A percentile compares a stretch with the other conserved stretches of the same genome.
Conservation (phyloP, 2,888 invertebrate genomes). For the Magallana nippona region DNA sequence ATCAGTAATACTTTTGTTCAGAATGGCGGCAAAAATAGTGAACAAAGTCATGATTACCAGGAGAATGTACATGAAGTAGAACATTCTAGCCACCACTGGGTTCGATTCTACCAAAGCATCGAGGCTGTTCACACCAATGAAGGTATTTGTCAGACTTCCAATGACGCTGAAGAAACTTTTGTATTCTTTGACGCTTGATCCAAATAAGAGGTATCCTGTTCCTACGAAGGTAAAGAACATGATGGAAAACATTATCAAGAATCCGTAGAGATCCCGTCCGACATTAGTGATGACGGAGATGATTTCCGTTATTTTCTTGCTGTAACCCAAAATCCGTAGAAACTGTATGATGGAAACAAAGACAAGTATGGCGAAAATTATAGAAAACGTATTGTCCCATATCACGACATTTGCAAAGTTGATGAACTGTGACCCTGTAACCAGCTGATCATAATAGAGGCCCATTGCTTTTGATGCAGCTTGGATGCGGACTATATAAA, state of each 20-base stretch:
- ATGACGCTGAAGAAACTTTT: slow-evolving; percentile 75
- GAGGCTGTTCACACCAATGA: slow-evolving; percentile 67
- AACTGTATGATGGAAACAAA: slow-evolving; percentile 67
- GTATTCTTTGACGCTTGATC: slow-evolving; percentile 70
- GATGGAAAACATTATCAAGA: slow-evolving; percentile 79
- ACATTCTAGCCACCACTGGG: slow-evolving; percentile 62
- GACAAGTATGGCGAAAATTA: slow-evolving; percentile 58
- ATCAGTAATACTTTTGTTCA: slow-evolving; percentile 65
- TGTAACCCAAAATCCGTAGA: slow-evolving; percentile 80
- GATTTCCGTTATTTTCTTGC: slow-evolving; percentile 80
- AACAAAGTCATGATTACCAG: slow-evolving; percentile 65
- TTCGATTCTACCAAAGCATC: slow-evolving; percentile 57
- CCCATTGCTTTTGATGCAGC: slow-evolving; percentile 52
- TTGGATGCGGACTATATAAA: slow-evolving; percentile 52
- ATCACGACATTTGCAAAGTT: slow-evolving; percentile 61
- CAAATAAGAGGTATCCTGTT: slow-evolving; percentile 76
- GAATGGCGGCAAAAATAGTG: slow-evolving; percentile 68
- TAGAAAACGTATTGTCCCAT: slow-evolving; percentile 78
- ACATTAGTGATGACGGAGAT: slow-evolving; percentile 78
- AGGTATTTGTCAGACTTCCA: slow-evolving; percentile 77
- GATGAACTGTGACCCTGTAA: slow-evolving; percentile 48
- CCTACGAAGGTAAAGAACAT: slow-evolving; percentile 74
- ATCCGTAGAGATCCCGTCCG: slow-evolving; percentile 78
- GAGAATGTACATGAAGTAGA: slow-evolving; percentile 65
- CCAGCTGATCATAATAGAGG: slow-evolving; percentile 55